Evolutionary conservation across 1,140 invertebrate species (phyloP).

Genomic region (Polyergus mexicanus): DNA sequence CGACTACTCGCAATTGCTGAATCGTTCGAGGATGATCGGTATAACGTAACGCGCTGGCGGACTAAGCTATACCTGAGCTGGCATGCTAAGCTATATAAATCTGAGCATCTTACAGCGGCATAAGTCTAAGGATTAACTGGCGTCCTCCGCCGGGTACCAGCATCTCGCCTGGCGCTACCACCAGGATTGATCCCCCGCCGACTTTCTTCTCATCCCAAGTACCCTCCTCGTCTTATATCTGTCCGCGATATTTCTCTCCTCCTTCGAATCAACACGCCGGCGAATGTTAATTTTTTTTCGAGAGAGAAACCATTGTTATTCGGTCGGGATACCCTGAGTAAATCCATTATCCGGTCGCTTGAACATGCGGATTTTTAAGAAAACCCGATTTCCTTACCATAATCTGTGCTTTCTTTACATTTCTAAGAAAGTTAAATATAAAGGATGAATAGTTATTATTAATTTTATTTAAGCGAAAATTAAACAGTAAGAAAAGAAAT

Average conservation of each 20-base stretch:
- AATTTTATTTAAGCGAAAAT: conserved; percentile 13
- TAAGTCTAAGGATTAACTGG: conserved; percentile 85
- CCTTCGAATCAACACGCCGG: conserved; percentile 31
- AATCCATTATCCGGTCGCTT: conserved; percentile 33
- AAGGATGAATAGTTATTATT: not conserved
- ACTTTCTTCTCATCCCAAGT: conserved; percentile 53
- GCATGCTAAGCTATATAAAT: conserved; percentile 85
- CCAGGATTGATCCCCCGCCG: conserved; percentile 54
- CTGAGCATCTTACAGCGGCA: conserved; percentile 84
- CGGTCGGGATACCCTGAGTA: conserved; percentile 49
- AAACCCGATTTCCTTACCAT: conserved; percentile 1
- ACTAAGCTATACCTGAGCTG: conserved; percentile 32
- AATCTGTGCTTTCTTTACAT: not conserved
- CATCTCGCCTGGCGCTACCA: conserved; percentile 24
- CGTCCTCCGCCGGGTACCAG: conserved; percentile 72
- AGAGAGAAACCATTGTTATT: conserved; percentile 74
- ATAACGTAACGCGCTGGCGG: conserved; percentile 22
- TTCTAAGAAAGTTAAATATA: not conserved
- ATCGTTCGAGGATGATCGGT: conserved; percentile 29
- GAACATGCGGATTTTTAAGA: conserved; percentile 20
- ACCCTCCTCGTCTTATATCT: conserved; percentile 56
- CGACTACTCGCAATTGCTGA: not conserved
- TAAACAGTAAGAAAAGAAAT: not conserved
- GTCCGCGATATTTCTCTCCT: conserved; percentile 58
- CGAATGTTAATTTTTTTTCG: conserved; percentile 80